Percentiles rank a stretch among this genome's conserved stretches.
Conservation (phyloP, 2,888 invertebrate species). For the Amaurobius ferox region DNA sequence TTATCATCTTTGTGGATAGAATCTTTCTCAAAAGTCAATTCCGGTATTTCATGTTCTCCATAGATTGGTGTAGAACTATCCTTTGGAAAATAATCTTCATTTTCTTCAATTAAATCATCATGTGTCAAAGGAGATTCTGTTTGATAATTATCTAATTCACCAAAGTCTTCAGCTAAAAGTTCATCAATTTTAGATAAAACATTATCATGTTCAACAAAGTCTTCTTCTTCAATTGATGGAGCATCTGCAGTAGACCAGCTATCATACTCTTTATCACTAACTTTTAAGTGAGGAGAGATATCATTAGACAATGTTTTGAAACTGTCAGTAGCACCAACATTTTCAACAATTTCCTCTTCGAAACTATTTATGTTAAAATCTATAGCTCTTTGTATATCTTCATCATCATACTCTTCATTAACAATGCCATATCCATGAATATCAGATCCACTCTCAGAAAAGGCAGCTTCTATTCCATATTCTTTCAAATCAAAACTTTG, state of each 20-base stretch:
- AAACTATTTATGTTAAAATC: conserved; percentile 55
- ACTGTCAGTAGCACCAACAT: conserved; percentile 35
- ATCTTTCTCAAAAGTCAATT: not conserved
- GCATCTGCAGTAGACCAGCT: conserved; percentile 64
- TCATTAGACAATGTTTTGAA: conserved; percentile 47
- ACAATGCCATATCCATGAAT: conserved; percentile 31
- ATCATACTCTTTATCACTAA: conserved; percentile 46
- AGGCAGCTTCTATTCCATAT: conserved; percentile 46
- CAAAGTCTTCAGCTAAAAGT: conserved; percentile 56
- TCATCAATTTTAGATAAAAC: conserved; percentile 57
- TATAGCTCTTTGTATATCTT: conserved; percentile 63
- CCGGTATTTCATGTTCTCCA: not conserved
- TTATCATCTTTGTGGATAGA: not conserved
- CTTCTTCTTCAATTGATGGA: conserved; percentile 50
- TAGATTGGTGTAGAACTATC: not conserved
- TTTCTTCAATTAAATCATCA: not conserved
- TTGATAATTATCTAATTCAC: conserved; percentile 3
- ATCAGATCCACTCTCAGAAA: conserved; percentile 44
- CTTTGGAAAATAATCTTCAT: not conserved
- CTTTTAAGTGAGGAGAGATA: conserved; percentile 29
- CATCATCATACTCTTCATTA: conserved; percentile 34
- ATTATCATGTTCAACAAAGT: conserved; percentile 44
- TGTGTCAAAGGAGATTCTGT: not conserved
- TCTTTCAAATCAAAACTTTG: conserved; percentile 67
- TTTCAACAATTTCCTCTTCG: conserved; percentile 39